A percentile compares a stretch with the other conserved stretches of the same genome.
Evolutionary conservation across 2,113 vertebrate genomes (phyloP).

Genomic region (Alethe diademata): DNA sequence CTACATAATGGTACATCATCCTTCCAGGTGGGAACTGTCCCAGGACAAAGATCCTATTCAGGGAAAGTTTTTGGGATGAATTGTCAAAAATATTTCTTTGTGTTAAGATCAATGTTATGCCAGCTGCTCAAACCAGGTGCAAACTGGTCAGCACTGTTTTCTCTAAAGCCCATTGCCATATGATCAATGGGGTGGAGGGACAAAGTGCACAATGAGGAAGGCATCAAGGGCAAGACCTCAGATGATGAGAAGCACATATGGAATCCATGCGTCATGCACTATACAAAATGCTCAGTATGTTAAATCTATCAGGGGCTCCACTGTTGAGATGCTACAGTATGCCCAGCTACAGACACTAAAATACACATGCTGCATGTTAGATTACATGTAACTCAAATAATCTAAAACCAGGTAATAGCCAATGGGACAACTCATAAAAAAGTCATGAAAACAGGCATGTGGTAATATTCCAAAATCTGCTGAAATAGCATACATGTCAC

Average conservation of each 20-base stretch:
- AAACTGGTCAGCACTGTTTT: not conserved
- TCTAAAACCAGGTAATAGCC: not conserved
- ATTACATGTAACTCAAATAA: not conserved
- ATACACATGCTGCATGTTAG: not conserved
- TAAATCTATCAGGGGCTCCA: not conserved
- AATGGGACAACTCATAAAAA: not conserved
- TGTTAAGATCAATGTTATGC: not conserved
- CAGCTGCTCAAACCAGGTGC: not conserved
- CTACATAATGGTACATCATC: not conserved
- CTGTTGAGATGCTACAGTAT: not conserved
- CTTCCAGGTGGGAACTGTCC: not conserved
- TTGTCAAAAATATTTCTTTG: not conserved
- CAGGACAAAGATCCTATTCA: not conserved
- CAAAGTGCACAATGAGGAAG: not conserved
- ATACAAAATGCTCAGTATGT: not conserved
- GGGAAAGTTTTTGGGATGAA: not conserved
- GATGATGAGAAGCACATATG: not conserved
- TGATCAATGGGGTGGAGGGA: not conserved
- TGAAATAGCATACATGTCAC: not conserved
- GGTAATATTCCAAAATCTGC: not conserved
- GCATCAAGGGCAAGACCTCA: not conserved
- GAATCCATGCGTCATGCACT: not conserved
- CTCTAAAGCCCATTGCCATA: not conserved
- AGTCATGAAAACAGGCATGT: not conserved
- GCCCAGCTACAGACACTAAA: not conserved